Percentiles rank a stretch among this genome's conserved stretches.
These are phyloP conservation scores for Pterocles orientalis DNA, from an alignment of 2,113 vertebrate species.

Conservation along the genomic window DNA sequence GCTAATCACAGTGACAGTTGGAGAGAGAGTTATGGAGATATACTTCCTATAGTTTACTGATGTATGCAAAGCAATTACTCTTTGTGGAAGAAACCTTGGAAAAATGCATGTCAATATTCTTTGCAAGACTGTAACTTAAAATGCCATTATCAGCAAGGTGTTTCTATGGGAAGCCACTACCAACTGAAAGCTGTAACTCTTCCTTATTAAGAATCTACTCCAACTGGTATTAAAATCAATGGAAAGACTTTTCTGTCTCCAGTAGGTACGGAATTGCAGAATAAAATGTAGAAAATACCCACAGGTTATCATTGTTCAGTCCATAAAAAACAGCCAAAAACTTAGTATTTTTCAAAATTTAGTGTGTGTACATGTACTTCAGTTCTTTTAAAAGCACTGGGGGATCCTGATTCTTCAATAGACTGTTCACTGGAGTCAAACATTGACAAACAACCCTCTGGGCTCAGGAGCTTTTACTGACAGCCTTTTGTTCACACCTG, in stretches of 20 bases:
- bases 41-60: neutral
- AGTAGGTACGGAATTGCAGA: neutral
- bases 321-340: slow-evolving; percentile 20
- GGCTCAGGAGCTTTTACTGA: slow-evolving; percentile 1
- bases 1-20: neutral
- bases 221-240: slow-evolving; percentile 30
- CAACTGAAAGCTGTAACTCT: neutral
- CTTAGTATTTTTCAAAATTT: neutral
- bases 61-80: neutral
- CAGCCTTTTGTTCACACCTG: slow-evolving; percentile 3
- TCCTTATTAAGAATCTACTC: neutral
- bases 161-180: neutral
- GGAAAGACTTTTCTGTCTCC: slow-evolving; percentile 15
- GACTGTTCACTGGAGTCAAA: slow-evolving; percentile 14
- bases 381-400: slow-evolving; percentile 12
- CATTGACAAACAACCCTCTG: slow-evolving; percentile 5
- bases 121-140: neutral
- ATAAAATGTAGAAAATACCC: slow-evolving; percentile 17
- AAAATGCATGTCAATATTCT: neutral
- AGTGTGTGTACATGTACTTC: neutral
- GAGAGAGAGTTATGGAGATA: neutral
- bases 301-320: slow-evolving; percentile 28
- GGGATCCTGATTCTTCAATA: slow-evolving; percentile 9
- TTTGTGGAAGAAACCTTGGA: neutral
- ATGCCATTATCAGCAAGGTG: neutral